Percentiles rank a stretch among this genome's conserved stretches.
Conservation (phyloP, 2,113 vertebrate species). For the Salvelinus sp. region DNA sequence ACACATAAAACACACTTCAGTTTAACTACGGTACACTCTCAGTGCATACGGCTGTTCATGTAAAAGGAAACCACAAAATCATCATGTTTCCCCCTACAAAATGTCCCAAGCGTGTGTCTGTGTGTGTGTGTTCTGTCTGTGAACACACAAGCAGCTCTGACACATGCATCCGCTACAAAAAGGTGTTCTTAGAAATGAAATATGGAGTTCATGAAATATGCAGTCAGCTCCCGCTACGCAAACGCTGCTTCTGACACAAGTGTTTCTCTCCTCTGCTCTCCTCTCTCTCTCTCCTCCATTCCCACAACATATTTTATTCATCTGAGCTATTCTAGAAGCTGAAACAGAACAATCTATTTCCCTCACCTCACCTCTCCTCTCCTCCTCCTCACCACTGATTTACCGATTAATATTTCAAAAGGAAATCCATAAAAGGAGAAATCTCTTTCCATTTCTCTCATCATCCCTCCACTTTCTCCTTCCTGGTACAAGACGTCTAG, state of each 20-base stretch:
- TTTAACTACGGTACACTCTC: constrained; percentile 29
- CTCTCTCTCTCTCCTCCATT: constrained; percentile 39
- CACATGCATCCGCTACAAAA: constrained; percentile 27
- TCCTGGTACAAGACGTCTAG: constrained; percentile 52
- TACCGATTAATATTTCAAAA: constrained; percentile 72
- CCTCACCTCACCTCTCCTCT: constrained; percentile 26
- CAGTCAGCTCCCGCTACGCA: constrained; percentile 59
- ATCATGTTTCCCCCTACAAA: constrained; percentile 54
- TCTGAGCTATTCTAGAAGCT: constrained; percentile 70
- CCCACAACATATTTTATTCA: constrained; percentile 72
- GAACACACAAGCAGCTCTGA: constrained; percentile 37
- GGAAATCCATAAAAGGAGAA: constrained; percentile 61
- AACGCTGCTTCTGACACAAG: constrained; percentile 20
- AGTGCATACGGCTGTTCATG: constrained; percentile 63
- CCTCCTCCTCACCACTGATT: constrained; percentile 69
- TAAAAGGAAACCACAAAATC: constrained; percentile 67
- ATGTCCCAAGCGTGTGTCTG: constrained; percentile 31
- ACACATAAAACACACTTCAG: neutral
- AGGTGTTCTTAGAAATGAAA: constrained; percentile 73
- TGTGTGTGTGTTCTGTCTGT: too few relatives aligned
- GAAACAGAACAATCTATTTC: constrained; percentile 73
- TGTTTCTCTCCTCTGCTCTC: neutral
- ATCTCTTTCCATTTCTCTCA: constrained; percentile 35
- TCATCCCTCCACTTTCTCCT: neutral
- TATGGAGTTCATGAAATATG: constrained; percentile 70